These are phyloP conservation scores for Sebastes ruberrimus DNA, from an alignment of 2,797 vertebrate genomes.

Conservation along the genomic window DNA sequence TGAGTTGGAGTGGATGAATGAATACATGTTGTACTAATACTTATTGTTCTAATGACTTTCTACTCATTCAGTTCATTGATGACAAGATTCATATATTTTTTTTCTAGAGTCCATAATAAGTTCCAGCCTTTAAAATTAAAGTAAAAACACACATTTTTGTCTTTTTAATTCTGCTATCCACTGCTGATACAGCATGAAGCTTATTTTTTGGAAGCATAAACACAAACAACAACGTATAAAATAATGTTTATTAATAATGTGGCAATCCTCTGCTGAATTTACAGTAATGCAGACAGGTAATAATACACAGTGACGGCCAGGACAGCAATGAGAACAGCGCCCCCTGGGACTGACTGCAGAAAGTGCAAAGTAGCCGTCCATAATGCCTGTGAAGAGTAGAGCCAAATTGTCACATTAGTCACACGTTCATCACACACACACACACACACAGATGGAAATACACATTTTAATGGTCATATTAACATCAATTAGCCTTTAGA, in stretches of 20 bases:
- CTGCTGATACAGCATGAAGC: neutral
- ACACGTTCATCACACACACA: slow-evolving; percentile 19
- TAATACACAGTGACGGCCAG: slow-evolving; percentile 64
- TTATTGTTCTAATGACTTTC: neutral
- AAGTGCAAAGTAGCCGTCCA: slow-evolving; percentile 61
- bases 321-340: slow-evolving; percentile 71
- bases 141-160: neutral
- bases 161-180: neutral
- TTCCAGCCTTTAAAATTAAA: neutral
- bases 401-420: slow-evolving; percentile 16
- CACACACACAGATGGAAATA: neutral
- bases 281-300: slow-evolving; percentile 61
- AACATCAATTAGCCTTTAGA: slow-evolving; percentile 7
- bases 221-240: slow-evolving; percentile 39
- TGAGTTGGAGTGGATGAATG: neutral
- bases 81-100: neutral
- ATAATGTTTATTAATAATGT: slow-evolving; percentile 52
- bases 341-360: slow-evolving; percentile 64
- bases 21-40: neutral
- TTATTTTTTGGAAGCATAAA: slow-evolving; percentile 30
- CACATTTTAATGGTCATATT: neutral
- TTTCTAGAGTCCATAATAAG: neutral
- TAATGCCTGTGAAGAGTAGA: slow-evolving; percentile 73
- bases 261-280: slow-evolving; percentile 18
- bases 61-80: neutral